Evolutionary conservation across 35 echinoderm and acorn worm genomes (phyloP).

Genomic region (Amphiura filiformis): DNA sequence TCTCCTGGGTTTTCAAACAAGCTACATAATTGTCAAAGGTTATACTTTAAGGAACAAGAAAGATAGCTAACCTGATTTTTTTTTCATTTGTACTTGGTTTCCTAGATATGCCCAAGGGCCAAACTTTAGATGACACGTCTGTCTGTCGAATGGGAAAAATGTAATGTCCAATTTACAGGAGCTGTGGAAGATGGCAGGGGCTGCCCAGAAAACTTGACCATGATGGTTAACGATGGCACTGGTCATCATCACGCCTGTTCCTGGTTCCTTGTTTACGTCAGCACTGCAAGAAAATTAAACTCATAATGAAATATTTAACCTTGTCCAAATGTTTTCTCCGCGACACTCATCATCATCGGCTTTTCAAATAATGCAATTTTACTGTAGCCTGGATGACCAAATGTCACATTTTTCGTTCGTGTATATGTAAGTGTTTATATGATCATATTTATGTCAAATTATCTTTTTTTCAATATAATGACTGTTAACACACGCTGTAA

Average conservation of each 20-base stretch:
- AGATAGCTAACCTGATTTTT: conserved; percentile 48
- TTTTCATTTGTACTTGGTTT: conserved; percentile 77
- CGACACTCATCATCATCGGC: neutral
- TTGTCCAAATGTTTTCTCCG: neutral
- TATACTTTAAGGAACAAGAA: too few relatives aligned
- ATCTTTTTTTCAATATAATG: too few relatives aligned
- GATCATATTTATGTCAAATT: too few relatives aligned
- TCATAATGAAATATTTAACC: neutral
- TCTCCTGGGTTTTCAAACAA: too few relatives aligned
- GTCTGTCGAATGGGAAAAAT: conserved; percentile 86
- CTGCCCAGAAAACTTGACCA: conserved; percentile 70
- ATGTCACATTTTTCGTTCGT: too few relatives aligned
- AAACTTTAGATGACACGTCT: conserved; percentile 76
- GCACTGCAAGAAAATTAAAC: conserved; percentile 41
- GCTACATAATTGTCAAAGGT: too few relatives aligned
- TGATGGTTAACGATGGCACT: conserved; percentile 60
- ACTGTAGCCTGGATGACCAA: too few relatives aligned
- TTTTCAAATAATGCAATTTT: neutral
- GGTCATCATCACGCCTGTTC: conserved; percentile 77
- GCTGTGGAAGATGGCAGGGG: conserved; percentile 88
- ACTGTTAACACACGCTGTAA: too few relatives aligned
- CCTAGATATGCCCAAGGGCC: conserved; percentile 84
- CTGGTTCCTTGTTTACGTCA: conserved; percentile 85
- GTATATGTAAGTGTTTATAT: too few relatives aligned
- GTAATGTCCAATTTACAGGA: conserved; percentile 72